Conservation (phyloP, 2,113 vertebrate species). For the Murina feae region DNA sequence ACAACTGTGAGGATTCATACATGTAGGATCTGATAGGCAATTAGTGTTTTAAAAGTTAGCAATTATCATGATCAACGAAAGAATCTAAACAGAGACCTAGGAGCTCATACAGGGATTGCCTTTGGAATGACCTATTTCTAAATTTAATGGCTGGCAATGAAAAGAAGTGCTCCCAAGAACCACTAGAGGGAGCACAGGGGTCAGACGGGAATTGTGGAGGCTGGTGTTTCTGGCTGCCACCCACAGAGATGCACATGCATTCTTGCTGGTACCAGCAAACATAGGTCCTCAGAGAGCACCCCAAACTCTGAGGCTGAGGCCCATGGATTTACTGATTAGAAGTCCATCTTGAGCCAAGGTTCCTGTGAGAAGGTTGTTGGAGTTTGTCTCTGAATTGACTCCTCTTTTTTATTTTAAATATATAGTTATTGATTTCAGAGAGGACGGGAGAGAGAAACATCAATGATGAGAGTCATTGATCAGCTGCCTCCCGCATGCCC, state of each 20-base stretch:
- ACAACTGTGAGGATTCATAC: neutral
- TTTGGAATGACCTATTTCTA: neutral
- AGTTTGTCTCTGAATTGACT: neutral
- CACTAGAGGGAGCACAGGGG: constrained; percentile 65
- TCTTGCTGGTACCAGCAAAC: neutral
- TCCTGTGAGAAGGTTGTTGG: neutral
- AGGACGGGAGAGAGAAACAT: too few relatives aligned
- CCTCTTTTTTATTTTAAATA: neutral
- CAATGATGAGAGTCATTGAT: too few relatives aligned
- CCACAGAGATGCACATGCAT: rapidly evolving
- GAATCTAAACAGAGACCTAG: neutral
- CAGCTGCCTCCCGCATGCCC: too few relatives aligned
- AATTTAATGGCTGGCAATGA: neutral
- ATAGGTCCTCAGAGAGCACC: rapidly evolving
- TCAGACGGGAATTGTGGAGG: neutral
- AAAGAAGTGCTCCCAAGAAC: neutral
- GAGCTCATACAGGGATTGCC: neutral
- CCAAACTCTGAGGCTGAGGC: neutral
- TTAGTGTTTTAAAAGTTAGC: neutral
- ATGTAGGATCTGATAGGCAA: neutral
- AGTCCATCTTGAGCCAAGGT: neutral
- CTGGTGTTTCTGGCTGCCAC: rapidly evolving
- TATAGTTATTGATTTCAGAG: too few relatives aligned
- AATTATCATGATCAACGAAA: neutral
- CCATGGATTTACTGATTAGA: neutral